Conservation (phyloP, 2,113 vertebrate species). For the Dicentrarchus labrax region DNA sequence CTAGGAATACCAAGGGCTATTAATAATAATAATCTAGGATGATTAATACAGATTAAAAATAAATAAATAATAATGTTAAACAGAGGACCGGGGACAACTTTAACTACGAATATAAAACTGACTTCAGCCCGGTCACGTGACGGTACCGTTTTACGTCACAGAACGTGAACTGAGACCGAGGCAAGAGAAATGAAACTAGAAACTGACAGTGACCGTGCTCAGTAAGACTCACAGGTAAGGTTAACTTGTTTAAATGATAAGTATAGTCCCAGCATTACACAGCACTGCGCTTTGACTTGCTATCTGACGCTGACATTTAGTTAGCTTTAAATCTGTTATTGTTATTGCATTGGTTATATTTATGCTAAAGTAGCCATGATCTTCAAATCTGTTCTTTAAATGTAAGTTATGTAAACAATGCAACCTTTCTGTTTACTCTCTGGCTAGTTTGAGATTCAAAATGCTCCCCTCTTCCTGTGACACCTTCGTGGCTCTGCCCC, state of each 20-base stretch:
- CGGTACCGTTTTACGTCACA: conserved; percentile 45
- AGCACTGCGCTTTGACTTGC: background rate
- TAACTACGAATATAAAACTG: background rate
- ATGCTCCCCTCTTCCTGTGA: conserved; percentile 91
- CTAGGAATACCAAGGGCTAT: background rate
- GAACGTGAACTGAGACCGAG: background rate
- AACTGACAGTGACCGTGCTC: conserved; percentile 33
- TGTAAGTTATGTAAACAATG: background rate
- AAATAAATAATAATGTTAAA: background rate
- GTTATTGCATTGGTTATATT: background rate
- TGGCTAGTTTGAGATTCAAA: background rate
- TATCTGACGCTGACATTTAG: background rate
- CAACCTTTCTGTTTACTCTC: background rate
- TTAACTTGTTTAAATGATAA: background rate
- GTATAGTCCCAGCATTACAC: background rate
- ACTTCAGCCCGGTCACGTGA: conserved; percentile 61
- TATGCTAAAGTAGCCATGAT: background rate
- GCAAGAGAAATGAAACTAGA: conserved; percentile 36
- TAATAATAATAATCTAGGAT: background rate
- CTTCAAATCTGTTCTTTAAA: background rate
- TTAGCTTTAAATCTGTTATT: background rate
- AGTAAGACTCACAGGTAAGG: background rate
- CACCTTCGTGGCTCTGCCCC: conserved; percentile 95
- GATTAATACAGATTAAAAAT: background rate
- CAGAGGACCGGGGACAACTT: background rate